Percentiles rank a stretch among this genome's conserved stretches.
These are phyloP conservation scores for Eupristina koningsbergeri DNA, from an alignment of 1,140 invertebrate genomes.

Conservation along the genomic window DNA sequence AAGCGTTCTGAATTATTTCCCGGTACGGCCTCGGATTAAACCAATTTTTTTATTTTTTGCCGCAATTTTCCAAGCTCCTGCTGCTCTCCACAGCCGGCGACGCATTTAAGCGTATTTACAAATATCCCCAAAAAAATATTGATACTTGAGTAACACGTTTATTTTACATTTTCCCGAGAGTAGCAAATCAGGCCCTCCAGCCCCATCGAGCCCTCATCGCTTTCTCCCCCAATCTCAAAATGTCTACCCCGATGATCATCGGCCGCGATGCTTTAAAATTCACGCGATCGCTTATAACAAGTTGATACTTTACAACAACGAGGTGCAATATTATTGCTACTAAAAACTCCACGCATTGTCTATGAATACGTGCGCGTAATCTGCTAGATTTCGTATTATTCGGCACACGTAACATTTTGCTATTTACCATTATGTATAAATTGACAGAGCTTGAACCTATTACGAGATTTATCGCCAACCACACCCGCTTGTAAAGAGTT, in stretches of 20 bases:
- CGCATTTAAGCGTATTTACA: no score
- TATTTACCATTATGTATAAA: not conserved
- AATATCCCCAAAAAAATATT: not conserved
- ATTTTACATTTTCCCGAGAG: not conserved
- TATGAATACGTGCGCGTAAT: not conserved
- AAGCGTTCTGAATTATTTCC: not conserved
- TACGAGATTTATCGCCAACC: not conserved
- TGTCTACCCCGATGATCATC: no score
- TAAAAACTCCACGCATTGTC: not conserved
- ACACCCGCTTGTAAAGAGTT: not conserved
- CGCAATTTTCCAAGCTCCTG: not conserved
- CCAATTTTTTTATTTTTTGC: constrained; percentile 11
- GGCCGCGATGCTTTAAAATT: no score
- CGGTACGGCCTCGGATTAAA: not conserved
- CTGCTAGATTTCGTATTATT: not conserved
- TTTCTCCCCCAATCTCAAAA: no score
- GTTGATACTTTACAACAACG: not conserved
- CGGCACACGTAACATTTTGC: not conserved
- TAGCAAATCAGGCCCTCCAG: not conserved
- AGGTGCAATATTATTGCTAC: not conserved
- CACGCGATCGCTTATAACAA: not conserved
- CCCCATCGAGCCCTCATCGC: no score
- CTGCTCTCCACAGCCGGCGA: no score
- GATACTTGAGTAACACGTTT: not conserved
- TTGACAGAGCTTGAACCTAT: not conserved